Base-by-base conservation (phyloP, 1,140 invertebrate species). In the Mamestra configurata region DNA sequence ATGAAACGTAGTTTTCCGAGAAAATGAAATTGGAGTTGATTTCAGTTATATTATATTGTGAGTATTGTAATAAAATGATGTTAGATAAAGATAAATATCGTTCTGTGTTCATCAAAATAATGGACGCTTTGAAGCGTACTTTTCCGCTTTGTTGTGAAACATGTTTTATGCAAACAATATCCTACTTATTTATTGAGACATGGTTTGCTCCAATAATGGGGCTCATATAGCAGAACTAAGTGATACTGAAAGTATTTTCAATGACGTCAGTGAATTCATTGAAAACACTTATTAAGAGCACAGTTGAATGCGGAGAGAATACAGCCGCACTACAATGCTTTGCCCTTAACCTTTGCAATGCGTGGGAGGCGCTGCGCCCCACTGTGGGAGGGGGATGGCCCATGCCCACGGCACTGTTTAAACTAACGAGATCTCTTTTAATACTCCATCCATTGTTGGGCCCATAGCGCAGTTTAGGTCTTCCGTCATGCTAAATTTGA, bases 281-380 rank as follows among this genome's bases (percentile, higher is more conserved):
- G 73, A 61, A 79, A 73, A 40, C 18, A 51, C 10, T 53, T 71
- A 53, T 70, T 40, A 40, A 77, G 79, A 80, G 61, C 80, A 53
- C 72, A 79, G 77, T 81, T 81, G 70, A 85, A 81, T 55, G 66
- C 22, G 46, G 59, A 46, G 55, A 82, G 59, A 84, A 82, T 83
- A 78, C 79, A 75, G 51, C 72, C 49, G 77, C 49, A 64, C 75
- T 22, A 84, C 82, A 86, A 83, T 83, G 70, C 82, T 84, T 88
- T 85, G 87, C 86, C 88, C 88, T 92, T 92, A 92, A 92, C 91
- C 91, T 92, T 91, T 90, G 79, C 82, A 81, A 78, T 81, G 81
- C 78, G 89, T 90, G 85, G 89, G 88, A 80, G 86, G 55, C 37
- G 51, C 37, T 49, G 55, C 43, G 55, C 18, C n/a, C 24, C 15